These are phyloP conservation scores for Acropora tenuis DNA, from an alignment of 64 coral and sea anemone species.

Conservation along the genomic window DNA sequence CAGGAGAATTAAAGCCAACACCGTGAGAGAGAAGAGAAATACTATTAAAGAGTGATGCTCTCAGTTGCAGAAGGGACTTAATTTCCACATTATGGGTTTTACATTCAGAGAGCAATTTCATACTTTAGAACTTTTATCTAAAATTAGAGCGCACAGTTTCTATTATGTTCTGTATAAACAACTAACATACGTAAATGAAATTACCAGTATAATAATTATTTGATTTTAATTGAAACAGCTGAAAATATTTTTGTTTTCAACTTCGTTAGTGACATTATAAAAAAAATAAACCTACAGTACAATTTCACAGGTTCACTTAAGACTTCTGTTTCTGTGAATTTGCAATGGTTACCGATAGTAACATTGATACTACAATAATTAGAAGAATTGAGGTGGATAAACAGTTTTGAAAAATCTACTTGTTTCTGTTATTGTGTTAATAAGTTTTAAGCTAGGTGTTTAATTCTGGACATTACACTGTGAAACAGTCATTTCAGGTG, in stretches of 20 bases:
- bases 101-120: no score
- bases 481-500: neutral
- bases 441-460: neutral
- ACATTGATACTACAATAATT: neutral
- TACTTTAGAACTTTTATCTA: neutral
- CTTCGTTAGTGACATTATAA: conserved; percentile 13
- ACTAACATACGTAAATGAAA: neutral
- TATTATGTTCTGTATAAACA: neutral
- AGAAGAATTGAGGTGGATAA: neutral
- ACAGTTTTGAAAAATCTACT: conserved; percentile 5
- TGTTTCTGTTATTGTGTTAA: neutral
- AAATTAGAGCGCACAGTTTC: neutral
- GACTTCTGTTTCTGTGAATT: conserved; percentile 21
- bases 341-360: neutral
- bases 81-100: neutral
- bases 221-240: neutral
- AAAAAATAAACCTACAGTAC: neutral
- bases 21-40: no score
- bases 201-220: neutral
- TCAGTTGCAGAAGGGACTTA: no score
- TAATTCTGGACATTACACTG: conserved; percentile 11
- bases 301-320: neutral
- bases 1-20: no score
- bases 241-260: neutral
- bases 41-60: no score